Evolutionary conservation across 1,140 invertebrate species (phyloP), one percentile per base, ranked within the genome.

Genomic region (Trichonephila clavata): DNA sequence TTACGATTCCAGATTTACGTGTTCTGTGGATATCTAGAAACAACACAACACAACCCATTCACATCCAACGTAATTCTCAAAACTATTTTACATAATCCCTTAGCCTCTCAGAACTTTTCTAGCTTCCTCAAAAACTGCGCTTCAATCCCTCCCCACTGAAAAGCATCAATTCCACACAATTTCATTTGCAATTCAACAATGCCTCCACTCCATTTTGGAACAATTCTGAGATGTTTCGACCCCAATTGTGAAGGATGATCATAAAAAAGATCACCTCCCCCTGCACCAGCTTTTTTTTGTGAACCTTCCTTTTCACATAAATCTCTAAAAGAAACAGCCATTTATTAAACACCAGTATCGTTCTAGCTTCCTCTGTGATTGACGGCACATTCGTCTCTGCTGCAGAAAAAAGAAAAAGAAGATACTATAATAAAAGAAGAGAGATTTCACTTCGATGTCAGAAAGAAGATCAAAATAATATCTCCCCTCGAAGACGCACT

Each of bases 131-230:
- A 27, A n/a, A 13, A 27, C 0, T 18, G 27, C 16, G 32, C 6
- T 5, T 39, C 24, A 77, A 77, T 39, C 27, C 18, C 71, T 39
- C 27, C 32, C 18, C 81, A 14, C 6, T 1, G 32, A 27, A n/a
- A 20, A 83, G 43, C 50, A 0, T 59, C 57, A 59, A 77, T 27
- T 77, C 50, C 50, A 83, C 43, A 57, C 43, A 57, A 20, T 59
- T 83, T 83, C 81, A 83, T 83, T 83, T 83, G 81, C 81, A 83
- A 83, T 83, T 83, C 81, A 57, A 83, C 81, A 57, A 83, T n/a
- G 16, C 81, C 32, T 39, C 0, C 8, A 27, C 24, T 10, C 24
- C 21, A 57, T 83, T 14, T n/a, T 57, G 50, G 43, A 83, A 21
- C 21, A 39, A 1, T 3, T 50, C 81, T 21, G 21, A 50, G 14